A percentile compares a stretch with the other conserved stretches of the same genome.
Conservation (phyloP, 2,888 invertebrate genomes). For the Drosophila merina region DNA sequence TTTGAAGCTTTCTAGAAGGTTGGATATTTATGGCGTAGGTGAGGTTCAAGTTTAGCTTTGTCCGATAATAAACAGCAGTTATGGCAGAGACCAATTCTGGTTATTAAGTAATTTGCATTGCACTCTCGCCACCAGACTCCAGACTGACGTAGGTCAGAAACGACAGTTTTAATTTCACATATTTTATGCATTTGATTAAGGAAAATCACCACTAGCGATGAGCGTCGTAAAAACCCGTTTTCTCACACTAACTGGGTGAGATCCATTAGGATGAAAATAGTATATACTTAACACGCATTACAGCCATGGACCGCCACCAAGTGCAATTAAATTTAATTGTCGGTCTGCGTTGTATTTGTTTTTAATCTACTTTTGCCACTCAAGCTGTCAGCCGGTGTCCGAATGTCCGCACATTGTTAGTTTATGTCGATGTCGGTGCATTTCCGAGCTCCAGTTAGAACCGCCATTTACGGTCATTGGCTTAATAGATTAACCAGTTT, state of each 20-base stretch:
- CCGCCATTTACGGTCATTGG: slow-evolving; percentile 1
- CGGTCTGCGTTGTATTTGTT: slow-evolving; percentile 8
- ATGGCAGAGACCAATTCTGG: slow-evolving; percentile 2
- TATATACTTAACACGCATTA: slow-evolving; percentile 42
- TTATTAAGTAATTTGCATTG: slow-evolving; percentile 33
- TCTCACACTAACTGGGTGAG: slow-evolving; percentile 48
- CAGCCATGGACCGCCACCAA: slow-evolving; percentile 16
- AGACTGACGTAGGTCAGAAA: slow-evolving; percentile 53
- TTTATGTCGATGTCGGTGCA: slow-evolving; percentile 30
- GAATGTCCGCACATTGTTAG: slow-evolving; percentile 21
- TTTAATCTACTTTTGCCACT: not conserved
- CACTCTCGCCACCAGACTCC: slow-evolving; percentile 18
- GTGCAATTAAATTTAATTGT: slow-evolving; percentile 63
- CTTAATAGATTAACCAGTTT: slow-evolving; percentile 5
- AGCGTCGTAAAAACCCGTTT: slow-evolving; percentile 64
- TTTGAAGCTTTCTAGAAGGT: slow-evolving; percentile 18
- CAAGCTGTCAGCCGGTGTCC: slow-evolving; percentile 4
- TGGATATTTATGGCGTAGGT: slow-evolving; percentile 1
- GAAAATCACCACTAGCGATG: slow-evolving; percentile 63
- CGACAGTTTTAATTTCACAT: slow-evolving; percentile 40
- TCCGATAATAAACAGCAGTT: slow-evolving; percentile 10
- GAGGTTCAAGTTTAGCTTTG: slow-evolving; percentile 17
- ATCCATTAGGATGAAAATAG: slow-evolving; percentile 48
- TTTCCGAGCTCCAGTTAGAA: slow-evolving; percentile 53
- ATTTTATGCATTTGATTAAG: slow-evolving; percentile 59